Evolutionary conservation across 2,113 vertebrate genomes (phyloP).

Genomic region (Gobio gobio): DNA sequence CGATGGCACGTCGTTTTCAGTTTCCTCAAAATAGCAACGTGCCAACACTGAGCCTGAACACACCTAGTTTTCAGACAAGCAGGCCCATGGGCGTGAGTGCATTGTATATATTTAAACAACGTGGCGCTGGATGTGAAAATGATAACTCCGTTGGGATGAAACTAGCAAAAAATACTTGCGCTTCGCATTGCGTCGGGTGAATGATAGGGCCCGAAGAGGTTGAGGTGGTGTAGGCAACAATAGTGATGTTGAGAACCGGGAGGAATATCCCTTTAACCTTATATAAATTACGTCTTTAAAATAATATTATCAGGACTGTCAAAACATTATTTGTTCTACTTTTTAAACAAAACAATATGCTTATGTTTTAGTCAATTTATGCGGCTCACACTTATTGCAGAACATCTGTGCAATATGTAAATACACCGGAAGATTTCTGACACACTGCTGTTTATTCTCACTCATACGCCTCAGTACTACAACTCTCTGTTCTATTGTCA

Average conservation of each 20-base stretch:
- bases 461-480: not conserved
- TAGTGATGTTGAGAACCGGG: not conserved
- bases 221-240: not conserved
- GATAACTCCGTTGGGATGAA: too few species aligned
- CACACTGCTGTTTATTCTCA: not conserved
- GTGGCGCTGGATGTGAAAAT: too few species aligned
- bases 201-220: not conserved
- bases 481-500: not conserved
- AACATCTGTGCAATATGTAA: not conserved
- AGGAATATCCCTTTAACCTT: too few species aligned
- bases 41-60: too few species aligned
- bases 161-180: too few species aligned
- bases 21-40: too few species aligned
- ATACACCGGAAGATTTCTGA: not conserved
- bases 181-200: too few species aligned
- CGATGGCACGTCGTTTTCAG: too few species aligned
- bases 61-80: too few species aligned
- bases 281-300: not conserved
- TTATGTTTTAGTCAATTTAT: not conserved
- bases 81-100: too few species aligned
- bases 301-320: not conserved
- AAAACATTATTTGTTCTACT: not conserved
- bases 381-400: not conserved
- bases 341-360: not conserved
- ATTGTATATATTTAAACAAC: too few species aligned